Percentiles rank a stretch among this genome's conserved stretches.
Conservation (phyloP, 2,797 vertebrate genomes). For the Amblyopsis hoosieri region DNA sequence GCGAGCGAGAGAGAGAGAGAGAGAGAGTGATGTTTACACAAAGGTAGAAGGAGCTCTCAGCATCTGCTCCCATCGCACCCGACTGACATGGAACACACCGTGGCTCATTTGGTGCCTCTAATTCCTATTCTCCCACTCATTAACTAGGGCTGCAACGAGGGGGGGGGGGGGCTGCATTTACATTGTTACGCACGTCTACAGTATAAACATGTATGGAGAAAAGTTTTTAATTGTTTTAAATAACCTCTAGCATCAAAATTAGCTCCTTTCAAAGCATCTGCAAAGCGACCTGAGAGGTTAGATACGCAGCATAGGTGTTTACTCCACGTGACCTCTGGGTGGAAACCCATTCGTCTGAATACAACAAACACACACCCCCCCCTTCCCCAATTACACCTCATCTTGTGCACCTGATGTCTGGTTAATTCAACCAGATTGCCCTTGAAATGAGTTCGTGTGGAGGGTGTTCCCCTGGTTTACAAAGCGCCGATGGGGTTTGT, state of each 20-base stretch:
- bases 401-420: constrained; percentile 67
- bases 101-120: constrained; percentile 62
- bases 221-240: not conserved
- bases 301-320: not conserved
- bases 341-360: constrained; percentile 56
- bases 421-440: constrained; percentile 67
- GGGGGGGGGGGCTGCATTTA: constrained; percentile 36
- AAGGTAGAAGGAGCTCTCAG: constrained; percentile 48
- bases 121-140: constrained; percentile 59
- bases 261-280: not conserved
- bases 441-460: constrained; percentile 53
- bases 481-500: constrained; percentile 33
- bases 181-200: constrained; percentile 34
- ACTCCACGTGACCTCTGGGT: constrained; percentile 43
- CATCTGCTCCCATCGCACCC: constrained; percentile 57
- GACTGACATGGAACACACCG: constrained; percentile 52
- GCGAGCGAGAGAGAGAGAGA: constrained; percentile 9
- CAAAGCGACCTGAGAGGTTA: constrained; percentile 19
- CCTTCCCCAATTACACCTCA: constrained; percentile 57
- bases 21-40: constrained; percentile 25
- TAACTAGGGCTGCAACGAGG: constrained; percentile 51
- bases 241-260: constrained; percentile 1
- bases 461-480: constrained; percentile 44
- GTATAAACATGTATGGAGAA: constrained; percentile 24
- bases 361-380: constrained; percentile 50